Conservation (phyloP, 2,797 vertebrate genomes). For the Alectoris magna region DNA sequence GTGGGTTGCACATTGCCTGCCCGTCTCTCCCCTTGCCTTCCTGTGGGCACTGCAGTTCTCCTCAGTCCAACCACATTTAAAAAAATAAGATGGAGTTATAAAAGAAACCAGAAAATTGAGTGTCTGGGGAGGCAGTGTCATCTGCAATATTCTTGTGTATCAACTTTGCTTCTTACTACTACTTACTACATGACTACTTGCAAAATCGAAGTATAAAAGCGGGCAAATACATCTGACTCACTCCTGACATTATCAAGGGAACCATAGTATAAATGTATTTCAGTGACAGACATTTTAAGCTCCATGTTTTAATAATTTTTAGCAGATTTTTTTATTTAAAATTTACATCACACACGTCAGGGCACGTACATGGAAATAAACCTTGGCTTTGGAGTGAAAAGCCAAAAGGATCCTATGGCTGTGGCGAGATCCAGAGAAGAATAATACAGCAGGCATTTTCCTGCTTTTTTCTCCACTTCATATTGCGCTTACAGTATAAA, state of each 20-base stretch:
- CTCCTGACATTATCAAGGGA: neutral
- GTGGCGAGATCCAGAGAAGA: neutral
- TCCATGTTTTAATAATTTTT: neutral
- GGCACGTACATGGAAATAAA: neutral
- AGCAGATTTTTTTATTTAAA: neutral
- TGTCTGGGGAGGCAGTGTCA: neutral
- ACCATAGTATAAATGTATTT: neutral
- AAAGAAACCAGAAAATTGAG: neutral
- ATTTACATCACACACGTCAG: neutral
- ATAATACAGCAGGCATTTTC: neutral
- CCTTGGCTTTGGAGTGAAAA: fast-evolving
- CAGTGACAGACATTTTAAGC: neutral
- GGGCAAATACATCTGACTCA: neutral
- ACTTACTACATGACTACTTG: neutral
- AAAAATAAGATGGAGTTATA: neutral
- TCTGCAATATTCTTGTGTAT: neutral
- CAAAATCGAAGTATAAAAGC: neutral
- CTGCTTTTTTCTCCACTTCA: neutral
- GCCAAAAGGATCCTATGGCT: neutral
- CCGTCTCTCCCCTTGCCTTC: neutral
- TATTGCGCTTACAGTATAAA: neutral
- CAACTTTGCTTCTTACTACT: neutral
- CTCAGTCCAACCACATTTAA: neutral
- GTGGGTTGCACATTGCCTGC: fast-evolving
- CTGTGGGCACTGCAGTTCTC: fast-evolving